Base-by-base conservation (phyloP, 2,888 invertebrate genomes). In the Gymnocheta viridis region DNA sequence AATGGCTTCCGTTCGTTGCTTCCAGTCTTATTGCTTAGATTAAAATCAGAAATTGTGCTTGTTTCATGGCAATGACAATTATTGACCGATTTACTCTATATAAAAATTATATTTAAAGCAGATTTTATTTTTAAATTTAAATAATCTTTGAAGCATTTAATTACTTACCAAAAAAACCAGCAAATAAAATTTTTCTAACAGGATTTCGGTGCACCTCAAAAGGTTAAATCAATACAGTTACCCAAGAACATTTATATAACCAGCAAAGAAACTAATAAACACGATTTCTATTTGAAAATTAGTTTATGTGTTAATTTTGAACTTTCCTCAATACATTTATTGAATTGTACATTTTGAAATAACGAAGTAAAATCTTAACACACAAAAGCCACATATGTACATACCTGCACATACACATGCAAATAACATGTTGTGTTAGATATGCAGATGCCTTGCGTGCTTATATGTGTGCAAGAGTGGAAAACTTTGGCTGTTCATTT, bases 221-320 rank as follows among this genome's bases (percentile, higher is more conserved):
- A 58, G 67, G 64, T 66, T 66, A 76, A 47, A 66, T 35, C 56
- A 47, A 56, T 44, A 56, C 29, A 56, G 10, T 49, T 60, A 1
- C 22, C 32, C n/a, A 7, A 19, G 24, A 12, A 56, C 49, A 38
- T 2, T 58, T 49, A 49, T 41, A 38, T 38, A 44, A 24, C 29
- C 38, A 14, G 44, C 10, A 47, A 38, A 17, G 12, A 54, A 44
- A 41, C 27, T 62, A 35, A 19, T 10, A 56, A 51, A 64, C 70
- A 72, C 2, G 77, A 70, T 66, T 80, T 79, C 70, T 72, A 78
- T 69, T 81, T 62, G 56, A 35, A 72, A 81, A 81, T 84, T 81
- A 84, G 70, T 84, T 83, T 73, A 84, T 84, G 81, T 84, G 77
- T 84, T 84, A 84, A 84, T 84, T 79, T 84, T 78, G 62, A 84